Base-by-base conservation (phyloP, 2,888 invertebrate genomes). In the Netelia melanura region DNA sequence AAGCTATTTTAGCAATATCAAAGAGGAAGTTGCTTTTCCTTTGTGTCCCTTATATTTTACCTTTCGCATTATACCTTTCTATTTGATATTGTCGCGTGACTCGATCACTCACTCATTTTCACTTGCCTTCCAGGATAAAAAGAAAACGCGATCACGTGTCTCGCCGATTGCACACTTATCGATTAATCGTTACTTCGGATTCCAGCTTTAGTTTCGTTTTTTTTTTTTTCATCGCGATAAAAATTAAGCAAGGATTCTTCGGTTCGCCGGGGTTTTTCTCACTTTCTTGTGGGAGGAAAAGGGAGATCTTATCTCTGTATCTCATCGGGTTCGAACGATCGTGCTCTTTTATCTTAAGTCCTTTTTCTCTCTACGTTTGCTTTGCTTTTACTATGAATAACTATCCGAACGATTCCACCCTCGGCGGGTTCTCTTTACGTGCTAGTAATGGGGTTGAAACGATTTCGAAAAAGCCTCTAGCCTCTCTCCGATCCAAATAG, bases 361-460 rank as follows among this genome's bases (percentile, higher is more conserved):
- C 14, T 14, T 48, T 14, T 17, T 58, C 58, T 58, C 58, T 58
- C 58, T 21, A 8, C 38, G n/a, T n/a, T 9, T 64, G 14, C 30
- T 23, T 52, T 21, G 44, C 17, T 48, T 62, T 30, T 74, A 43
- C 44, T 38, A 23, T 44, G 44, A 17, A 17, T 43, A 6, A 48
- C 1, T 5, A 10, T 64, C 21, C 64, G 9, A 10, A n/a, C 56
- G 67, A 77, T 68, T 67, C 58, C 21, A 77, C 17, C 74, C 72
- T 48, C 61, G 38, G 64, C 25, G 30, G 44, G 54, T 52, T 74
- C 77, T 62, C 71, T 88, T 88, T 85, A 90, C 87, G 87, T 84
- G 88, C 79, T 38, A 85, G 77, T 89, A 89, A 90, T 88, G 86
- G 87, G 52, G 25, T 25, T 14, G 44, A 83, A 81, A 71, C 83